Base-by-base conservation (phyloP, 2,888 invertebrate species). In the Macrophya annulata region DNA sequence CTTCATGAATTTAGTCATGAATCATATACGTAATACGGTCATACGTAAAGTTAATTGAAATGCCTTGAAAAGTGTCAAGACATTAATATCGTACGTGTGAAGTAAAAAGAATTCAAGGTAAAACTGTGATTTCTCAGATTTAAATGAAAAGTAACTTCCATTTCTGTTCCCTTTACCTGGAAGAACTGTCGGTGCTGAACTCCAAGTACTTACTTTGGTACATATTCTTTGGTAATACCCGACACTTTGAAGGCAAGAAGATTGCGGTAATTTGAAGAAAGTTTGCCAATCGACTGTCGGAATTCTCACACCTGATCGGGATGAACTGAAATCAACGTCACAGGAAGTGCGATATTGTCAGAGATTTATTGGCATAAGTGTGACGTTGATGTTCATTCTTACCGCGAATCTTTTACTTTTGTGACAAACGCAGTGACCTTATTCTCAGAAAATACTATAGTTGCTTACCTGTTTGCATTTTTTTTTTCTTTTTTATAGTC, bases 141-240 rank as follows among this genome's bases (percentile, higher is more conserved):
- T 6, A 17, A 68, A 12, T 15, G 37, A 1, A 21, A 21, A 17
- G 45, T 74, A 10, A 74, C 45, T 43, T 45, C 65, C 72, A 72
- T 45, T 45, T 9, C 72, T 45, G 45, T 37, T 55, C 17, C 8
- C 21, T 12, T 21, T 74, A 45, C 72, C 9, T 15, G n/a, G 72
- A 74, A 45, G 15, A 45, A 12, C 2, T 74, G 4, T 74, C 45
- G 21, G 72, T 31, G n/a, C n/a, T 0, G 10, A 74, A n/a, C n/a
- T 74, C 72, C 72, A 8, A n/a, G 72, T 74, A 68, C 43, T 45
- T 3, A 74, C 45, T 74, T 74, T 45, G 68, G 17, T 45, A 74
- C 45, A 21, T 74, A 74, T 45, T 74, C 21, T 74, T 45, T 74
- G 40, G n/a, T 5, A 74, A 74, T 12, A 21, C 12, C 21, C 25